Base-by-base conservation (phyloP, 2,113 vertebrate species). In the Callipepla squamata region DNA sequence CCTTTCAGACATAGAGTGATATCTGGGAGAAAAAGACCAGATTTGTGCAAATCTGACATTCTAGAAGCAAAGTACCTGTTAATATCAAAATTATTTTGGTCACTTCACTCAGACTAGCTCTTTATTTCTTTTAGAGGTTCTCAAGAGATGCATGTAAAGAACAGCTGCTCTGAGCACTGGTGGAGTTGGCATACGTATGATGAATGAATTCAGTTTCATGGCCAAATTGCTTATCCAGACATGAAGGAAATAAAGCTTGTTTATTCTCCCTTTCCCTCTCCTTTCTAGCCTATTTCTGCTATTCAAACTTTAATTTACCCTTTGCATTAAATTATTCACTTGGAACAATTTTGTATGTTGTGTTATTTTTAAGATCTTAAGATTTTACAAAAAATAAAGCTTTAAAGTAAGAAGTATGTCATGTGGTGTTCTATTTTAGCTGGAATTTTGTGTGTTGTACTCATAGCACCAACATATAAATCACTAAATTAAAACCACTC, bases 201-300 rank as follows among this genome's bases (percentile, higher is more conserved):
- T 97, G 74, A 92, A 98, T 98, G 83, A 88, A 83, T 85, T 95
- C 51, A 82, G 80, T 94, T 89, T 94, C 55, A 72, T 67, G 93
- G 92, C 96, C 93, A 96, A 95, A 98, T 97, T 97, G 97, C 96
- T 98, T 97, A 97, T 91, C 95, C 94, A 97, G 94, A 97, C 95
- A 97, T 95, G 92, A 97, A 97, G 85, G 85, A 95, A 98, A 96
- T 72, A 73, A 92, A 97, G 47, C 76, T 85, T 28, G 38, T 91
- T 93, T 96, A 63, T 90, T 77, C 87, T 76, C 34, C n/a, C 59
- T 1, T 9, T 5, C 72, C 50, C 6, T 53, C 51, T 16, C 48
- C 7, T 53, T 76, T 86, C n/a, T 70, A 85, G 51, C 26, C 89
- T 79, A 55, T 80, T 87, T 90, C 92, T 88, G 55, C 38, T 91